These are phyloP conservation scores for Esox lucius DNA, from an alignment of 2,797 vertebrate genomes.

Conservation along the genomic window DNA sequence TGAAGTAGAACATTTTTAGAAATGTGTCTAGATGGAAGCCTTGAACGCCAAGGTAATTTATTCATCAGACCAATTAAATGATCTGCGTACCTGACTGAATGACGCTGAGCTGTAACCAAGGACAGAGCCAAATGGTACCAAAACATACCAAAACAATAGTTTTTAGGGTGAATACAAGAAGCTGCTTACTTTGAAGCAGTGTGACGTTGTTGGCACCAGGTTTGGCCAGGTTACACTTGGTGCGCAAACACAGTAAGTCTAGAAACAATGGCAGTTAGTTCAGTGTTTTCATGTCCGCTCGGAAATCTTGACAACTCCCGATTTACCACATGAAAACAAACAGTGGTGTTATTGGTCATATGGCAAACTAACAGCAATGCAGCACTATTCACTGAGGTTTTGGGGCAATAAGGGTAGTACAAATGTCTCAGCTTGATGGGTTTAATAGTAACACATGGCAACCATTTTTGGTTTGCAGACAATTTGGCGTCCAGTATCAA, in stretches of 20 bases:
- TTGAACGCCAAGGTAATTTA: conserved; percentile 26
- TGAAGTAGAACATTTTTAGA: conserved; percentile 4
- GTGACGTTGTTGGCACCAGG: background rate
- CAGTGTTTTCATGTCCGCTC: background rate
- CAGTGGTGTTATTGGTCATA: background rate
- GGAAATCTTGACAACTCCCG: background rate
- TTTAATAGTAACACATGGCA: background rate
- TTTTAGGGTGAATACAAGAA: background rate
- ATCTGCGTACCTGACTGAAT: background rate
- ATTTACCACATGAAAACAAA: background rate
- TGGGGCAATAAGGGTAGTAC: too few relatives aligned
- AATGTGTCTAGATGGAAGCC: conserved; percentile 16
- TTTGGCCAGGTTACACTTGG: background rate
- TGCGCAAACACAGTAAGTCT: background rate
- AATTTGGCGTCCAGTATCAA: background rate
- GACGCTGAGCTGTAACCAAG: background rate
- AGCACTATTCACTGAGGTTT: background rate
- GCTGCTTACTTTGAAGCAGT: background rate
- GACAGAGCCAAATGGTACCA: background rate
- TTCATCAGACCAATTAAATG: background rate
- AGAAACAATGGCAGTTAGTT: too few relatives aligned
- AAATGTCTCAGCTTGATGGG: background rate
- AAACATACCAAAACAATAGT: background rate
- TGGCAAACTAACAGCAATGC: background rate
- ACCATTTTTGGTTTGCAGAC: background rate